Evolutionary conservation across 2,888 invertebrate species (phyloP), one percentile per base, ranked within the genome.

Genomic region (Cerceris ruficornis): DNA sequence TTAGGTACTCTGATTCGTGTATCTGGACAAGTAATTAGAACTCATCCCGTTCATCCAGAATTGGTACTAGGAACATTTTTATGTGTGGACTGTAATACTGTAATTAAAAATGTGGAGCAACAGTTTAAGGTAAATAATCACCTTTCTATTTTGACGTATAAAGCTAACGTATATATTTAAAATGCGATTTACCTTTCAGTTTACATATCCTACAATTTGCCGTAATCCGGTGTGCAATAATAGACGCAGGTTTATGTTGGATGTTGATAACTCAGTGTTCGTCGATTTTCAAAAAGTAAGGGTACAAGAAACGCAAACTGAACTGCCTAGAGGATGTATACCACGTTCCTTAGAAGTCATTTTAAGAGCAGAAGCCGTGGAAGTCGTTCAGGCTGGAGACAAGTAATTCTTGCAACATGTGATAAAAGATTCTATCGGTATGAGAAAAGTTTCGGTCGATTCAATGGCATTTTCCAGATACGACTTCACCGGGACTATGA

Each of bases 31-130:
- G 98, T 99, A 59, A 98, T 99, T 5, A 94, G 99, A 81, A 99
- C 99, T 0, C 99, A 99, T 93, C 99, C 99, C 0, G 99, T 99
- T 0, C 99, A 99, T 93, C 99, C 99, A 0, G 99, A 99, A 93
- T 94, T 99, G 52, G 96, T 98, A 7, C 93, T 94, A 6, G 96
- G 97, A 13, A 98, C 98, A 0, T 99, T 99, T 93, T 95, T 97
- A 58, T 99, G 99, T 91, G 94, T 98, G 54, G 99, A 99, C 90
- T 99, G 99, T 91, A 98, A 98, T 89, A 98, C 98, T 0, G 95
- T 97, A 68, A 96, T 98, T 67, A 97, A 96, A 89, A 97, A 98
- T 94, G 97, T 99, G 0, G 98, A 98, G 88, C 99, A 99, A 91
- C 99, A 99, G 92, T 99, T 99, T 92, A 99, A 99, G 95, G 98